Evolutionary conservation across 1,140 invertebrate genomes (phyloP).

Genomic region (Pseudomyrmex dendroicus): DNA sequence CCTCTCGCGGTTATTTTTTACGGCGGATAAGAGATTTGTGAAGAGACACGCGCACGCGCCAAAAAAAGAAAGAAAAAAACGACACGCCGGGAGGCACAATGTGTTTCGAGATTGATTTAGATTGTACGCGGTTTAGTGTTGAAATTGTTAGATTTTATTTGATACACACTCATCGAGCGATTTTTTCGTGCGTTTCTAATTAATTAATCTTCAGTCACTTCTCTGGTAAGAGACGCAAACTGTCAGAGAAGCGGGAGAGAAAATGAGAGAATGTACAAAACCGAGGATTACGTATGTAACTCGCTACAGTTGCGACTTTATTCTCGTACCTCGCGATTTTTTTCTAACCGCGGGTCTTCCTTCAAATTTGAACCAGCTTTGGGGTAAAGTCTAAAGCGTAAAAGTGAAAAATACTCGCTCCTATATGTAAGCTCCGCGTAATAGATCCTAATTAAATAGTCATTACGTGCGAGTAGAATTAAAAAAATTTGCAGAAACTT

Average conservation of each 20-base stretch:
- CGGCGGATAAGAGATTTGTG: no score
- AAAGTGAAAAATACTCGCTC: constrained; percentile 18
- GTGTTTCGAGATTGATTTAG: no score
- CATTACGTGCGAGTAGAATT: not conserved
- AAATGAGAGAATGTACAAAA: not conserved
- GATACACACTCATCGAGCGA: no score
- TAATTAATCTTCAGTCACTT: not conserved
- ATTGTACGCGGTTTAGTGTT: no score
- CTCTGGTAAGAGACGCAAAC: not conserved
- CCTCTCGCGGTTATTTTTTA: constrained; percentile 40
- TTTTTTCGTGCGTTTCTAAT: not conserved
- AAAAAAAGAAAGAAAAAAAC: constrained; percentile 18
- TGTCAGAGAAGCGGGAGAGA: not conserved
- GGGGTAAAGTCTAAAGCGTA: not conserved
- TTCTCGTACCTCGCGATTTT: constrained; percentile 2
- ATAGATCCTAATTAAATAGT: constrained; percentile 50
- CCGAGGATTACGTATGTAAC: constrained; percentile 6
- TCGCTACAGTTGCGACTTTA: constrained; percentile 3
- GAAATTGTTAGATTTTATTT: no score
- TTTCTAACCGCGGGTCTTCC: constrained; percentile 17
- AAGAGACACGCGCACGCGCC: constrained; percentile 3
- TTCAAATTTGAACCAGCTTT: not conserved
- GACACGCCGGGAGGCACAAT: no score
- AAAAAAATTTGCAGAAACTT: not conserved
- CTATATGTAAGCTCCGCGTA: not conserved